These are phyloP conservation scores for Pinna nobilis DNA, from an alignment of 1,140 invertebrate species.

Conservation along the genomic window DNA sequence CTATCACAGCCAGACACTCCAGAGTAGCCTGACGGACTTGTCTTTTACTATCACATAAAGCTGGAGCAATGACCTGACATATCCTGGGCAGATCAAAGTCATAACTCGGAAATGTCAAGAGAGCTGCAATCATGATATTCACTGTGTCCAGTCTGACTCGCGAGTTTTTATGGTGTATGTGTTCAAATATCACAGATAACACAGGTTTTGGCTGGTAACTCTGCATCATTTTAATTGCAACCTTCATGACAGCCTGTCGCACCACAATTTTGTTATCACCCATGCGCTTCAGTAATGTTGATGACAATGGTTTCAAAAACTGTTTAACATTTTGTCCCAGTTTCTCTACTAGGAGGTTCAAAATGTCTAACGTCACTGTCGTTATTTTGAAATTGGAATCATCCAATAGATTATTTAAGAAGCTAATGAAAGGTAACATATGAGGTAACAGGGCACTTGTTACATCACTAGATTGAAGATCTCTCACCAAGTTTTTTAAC, in stretches of 20 bases:
- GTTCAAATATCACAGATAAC: slow-evolving; percentile 79
- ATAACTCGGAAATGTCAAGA: slow-evolving; percentile 87
- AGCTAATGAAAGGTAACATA: slow-evolving; percentile 80
- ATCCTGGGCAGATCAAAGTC: slow-evolving; percentile 84
- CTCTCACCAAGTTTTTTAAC: slow-evolving; percentile 65
- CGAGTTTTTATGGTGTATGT: slow-evolving; percentile 79
- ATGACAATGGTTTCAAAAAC: slow-evolving; percentile 72
- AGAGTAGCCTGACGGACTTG: slow-evolving; percentile 86
- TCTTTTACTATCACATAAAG: slow-evolving; percentile 82
- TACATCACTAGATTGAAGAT: slow-evolving; percentile 56
- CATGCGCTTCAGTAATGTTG: slow-evolving; percentile 78
- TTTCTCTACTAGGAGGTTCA: slow-evolving; percentile 74
- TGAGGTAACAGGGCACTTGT: slow-evolving; percentile 77
- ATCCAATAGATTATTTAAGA: slow-evolving; percentile 78
- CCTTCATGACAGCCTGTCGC: slow-evolving; percentile 75
- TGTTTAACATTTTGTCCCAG: slow-evolving; percentile 65
- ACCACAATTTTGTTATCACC: slow-evolving; percentile 78
- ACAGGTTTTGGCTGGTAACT: slow-evolving; percentile 79
- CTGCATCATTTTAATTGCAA: slow-evolving; percentile 82
- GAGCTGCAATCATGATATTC: slow-evolving; percentile 84
- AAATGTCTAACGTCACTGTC: slow-evolving; percentile 78
- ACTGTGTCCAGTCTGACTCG: slow-evolving; percentile 86
- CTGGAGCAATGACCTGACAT: slow-evolving; percentile 77
- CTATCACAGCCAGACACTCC: slow-evolving; percentile 86
- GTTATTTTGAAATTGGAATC: slow-evolving; percentile 80